These are phyloP conservation scores for Pipistrellus kuhlii DNA, from an alignment of 2,797 vertebrate genomes.

Conservation along the genomic window DNA sequence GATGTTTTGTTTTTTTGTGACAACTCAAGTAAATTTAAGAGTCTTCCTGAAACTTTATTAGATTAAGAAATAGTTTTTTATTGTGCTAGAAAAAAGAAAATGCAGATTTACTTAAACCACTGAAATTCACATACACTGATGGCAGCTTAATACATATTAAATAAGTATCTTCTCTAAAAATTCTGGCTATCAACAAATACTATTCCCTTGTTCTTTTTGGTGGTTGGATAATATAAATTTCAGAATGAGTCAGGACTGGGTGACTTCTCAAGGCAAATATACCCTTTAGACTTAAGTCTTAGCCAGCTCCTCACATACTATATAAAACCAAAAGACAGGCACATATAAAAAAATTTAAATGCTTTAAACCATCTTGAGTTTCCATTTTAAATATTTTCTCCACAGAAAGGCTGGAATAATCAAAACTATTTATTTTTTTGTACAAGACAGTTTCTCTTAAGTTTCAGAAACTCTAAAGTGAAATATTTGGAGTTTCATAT, in stretches of 20 bases:
- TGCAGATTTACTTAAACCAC: slow-evolving; percentile 34
- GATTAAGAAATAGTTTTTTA: slow-evolving; percentile 31
- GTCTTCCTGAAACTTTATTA: slow-evolving; percentile 48
- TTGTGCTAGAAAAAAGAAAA: slow-evolving; percentile 28
- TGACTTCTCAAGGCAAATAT: neutral
- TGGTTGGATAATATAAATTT: neutral
- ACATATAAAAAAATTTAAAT: slow-evolving; percentile 15
- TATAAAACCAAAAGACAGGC: slow-evolving; percentile 15
- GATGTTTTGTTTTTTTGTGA: neutral
- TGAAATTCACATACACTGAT: slow-evolving; percentile 20
- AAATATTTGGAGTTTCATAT: neutral
- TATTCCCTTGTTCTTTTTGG: neutral
- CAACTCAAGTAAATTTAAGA: slow-evolving; percentile 27
- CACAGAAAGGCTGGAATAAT: neutral
- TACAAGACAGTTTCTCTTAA: slow-evolving; percentile 39
- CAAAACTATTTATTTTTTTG: neutral
- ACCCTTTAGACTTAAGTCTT: slow-evolving; percentile 8
- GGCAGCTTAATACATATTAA: slow-evolving; percentile 26
- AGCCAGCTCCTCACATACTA: neutral
- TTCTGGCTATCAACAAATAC: slow-evolving; percentile 1
- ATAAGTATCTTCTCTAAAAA: slow-evolving; percentile 39
- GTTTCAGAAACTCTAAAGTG: slow-evolving; percentile 24
- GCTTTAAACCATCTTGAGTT: slow-evolving; percentile 22
- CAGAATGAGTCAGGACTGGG: neutral
- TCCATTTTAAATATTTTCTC: slow-evolving; percentile 56